These are phyloP conservation scores for Pristionchus fissidentatus DNA, from an alignment of 2,888 invertebrate species.

Conservation along the genomic window DNA sequence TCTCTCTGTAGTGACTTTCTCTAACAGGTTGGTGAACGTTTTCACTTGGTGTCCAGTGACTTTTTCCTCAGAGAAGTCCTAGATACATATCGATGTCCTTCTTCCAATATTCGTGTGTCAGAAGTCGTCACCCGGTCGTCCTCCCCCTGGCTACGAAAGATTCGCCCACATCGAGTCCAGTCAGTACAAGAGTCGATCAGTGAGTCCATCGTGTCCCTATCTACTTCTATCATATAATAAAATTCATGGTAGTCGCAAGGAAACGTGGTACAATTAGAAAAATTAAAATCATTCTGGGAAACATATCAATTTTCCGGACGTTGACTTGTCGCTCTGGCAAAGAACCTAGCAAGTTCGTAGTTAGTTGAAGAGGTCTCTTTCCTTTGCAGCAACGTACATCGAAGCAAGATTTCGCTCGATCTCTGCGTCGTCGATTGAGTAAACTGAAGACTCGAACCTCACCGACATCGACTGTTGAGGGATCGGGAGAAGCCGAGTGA, in stretches of 20 bases:
- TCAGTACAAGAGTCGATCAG: constrained; percentile 44
- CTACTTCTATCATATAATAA: no score
- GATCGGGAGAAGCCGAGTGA: constrained; percentile 32
- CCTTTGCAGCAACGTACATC: constrained; percentile 23
- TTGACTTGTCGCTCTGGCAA: no score
- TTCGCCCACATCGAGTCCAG: constrained; percentile 24
- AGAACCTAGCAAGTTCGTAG: no score
- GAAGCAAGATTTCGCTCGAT: constrained; percentile 32
- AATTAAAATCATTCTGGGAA: no score
- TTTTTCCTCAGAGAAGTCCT: not conserved
- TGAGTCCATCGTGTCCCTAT: not conserved
- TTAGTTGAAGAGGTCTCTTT: no score
- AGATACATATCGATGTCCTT: not conserved
- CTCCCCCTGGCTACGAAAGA: constrained; percentile 31
- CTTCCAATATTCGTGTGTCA: not conserved
- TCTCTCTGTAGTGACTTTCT: no score
- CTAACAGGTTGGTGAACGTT: no score
- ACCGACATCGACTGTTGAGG: not conserved
- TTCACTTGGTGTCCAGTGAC: no score
- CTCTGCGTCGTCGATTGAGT: constrained; percentile 24
- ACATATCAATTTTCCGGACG: no score
- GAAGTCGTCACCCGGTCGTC: constrained; percentile 3
- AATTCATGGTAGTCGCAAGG: no score
- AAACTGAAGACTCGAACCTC: not conserved
- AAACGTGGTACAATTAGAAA: no score